Percentiles rank a stretch among this genome's conserved stretches.
Conservation (phyloP, 2,888 invertebrate genomes). For the Calameuta idolon region DNA sequence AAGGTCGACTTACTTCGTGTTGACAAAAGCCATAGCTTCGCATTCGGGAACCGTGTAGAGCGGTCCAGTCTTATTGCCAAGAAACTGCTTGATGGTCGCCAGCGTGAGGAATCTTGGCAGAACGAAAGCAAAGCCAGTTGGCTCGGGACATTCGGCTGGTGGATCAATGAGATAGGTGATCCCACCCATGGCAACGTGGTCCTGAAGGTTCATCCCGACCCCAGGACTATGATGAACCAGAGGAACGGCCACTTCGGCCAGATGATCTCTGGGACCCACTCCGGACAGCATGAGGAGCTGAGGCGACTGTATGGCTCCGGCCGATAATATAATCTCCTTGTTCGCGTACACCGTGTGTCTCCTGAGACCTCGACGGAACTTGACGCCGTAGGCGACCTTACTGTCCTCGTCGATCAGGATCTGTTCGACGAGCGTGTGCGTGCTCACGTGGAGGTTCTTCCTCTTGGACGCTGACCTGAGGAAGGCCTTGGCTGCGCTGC, state of each 20-base stretch:
- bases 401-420: constrained; percentile 73
- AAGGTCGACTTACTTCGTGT: constrained; percentile 70
- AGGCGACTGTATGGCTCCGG: constrained; percentile 86
- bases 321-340: constrained; percentile 85
- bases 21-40: constrained; percentile 83
- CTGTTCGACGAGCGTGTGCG: constrained; percentile 77
- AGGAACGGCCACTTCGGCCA: constrained; percentile 73
- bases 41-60: constrained; percentile 82
- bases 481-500: constrained; percentile 87
- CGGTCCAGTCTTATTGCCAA: constrained; percentile 73
- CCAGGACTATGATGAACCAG: constrained; percentile 75
- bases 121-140: constrained; percentile 73
- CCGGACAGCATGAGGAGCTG: constrained; percentile 91
- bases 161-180: constrained; percentile 76
- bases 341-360: constrained; percentile 71
- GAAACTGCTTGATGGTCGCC: constrained; percentile 74
- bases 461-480: constrained; percentile 76
- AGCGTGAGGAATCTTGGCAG: constrained; percentile 75
- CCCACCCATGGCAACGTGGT: constrained; percentile 86
- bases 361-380: constrained; percentile 71
- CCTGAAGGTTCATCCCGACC: constrained; percentile 85
- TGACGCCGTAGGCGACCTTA: constrained; percentile 76
- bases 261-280: constrained; percentile 76
- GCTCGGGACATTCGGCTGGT: constrained; percentile 66
- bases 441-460: constrained; percentile 79